Percentiles rank a stretch among this genome's conserved stretches.
Evolutionary conservation across 2,888 invertebrate species (phyloP).

Genomic region (Hololepta plana): DNA sequence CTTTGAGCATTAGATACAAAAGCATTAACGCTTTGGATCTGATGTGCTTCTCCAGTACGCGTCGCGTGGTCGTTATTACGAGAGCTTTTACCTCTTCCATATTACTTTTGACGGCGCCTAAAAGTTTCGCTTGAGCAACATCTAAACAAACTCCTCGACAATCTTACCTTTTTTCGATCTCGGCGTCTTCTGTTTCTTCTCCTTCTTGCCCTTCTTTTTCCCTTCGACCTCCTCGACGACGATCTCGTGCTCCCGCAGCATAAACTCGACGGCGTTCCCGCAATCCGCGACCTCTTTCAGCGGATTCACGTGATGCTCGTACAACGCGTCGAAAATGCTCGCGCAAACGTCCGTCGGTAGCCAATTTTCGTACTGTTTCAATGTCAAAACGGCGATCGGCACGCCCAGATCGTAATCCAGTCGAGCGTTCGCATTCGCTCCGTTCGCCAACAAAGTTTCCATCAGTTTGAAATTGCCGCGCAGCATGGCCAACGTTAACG

Average conservation of each 20-base stretch:
- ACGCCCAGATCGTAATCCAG: constrained; percentile 21
- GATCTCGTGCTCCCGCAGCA: constrained; percentile 9
- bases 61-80: constrained; percentile 12
- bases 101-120: too few species aligned
- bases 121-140: too few species aligned
- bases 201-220: constrained; percentile 7
- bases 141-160: too few species aligned
- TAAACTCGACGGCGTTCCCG: constrained; percentile 20
- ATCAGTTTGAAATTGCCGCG: constrained; percentile 18
- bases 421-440: constrained; percentile 16
- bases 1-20: too few species aligned
- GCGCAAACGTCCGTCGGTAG: constrained; percentile 13
- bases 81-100: constrained; percentile 10
- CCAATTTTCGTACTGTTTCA: constrained; percentile 17
- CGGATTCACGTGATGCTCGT: constrained; percentile 18
- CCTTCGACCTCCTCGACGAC: constrained; percentile 4
- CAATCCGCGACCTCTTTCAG: constrained; percentile 14
- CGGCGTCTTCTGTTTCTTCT: constrained; percentile 6
- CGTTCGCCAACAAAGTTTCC: constrained; percentile 13
- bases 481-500: constrained; percentile 21
- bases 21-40: constrained; percentile 14
- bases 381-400: constrained; percentile 17
- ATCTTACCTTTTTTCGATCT: constrained; percentile 7
- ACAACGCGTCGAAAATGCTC: constrained; percentile 14
- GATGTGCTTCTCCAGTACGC: constrained; percentile 12